These are phyloP conservation scores for Medauroidea extradentata DNA, from an alignment of 1,140 invertebrate genomes.

Conservation along the genomic window DNA sequence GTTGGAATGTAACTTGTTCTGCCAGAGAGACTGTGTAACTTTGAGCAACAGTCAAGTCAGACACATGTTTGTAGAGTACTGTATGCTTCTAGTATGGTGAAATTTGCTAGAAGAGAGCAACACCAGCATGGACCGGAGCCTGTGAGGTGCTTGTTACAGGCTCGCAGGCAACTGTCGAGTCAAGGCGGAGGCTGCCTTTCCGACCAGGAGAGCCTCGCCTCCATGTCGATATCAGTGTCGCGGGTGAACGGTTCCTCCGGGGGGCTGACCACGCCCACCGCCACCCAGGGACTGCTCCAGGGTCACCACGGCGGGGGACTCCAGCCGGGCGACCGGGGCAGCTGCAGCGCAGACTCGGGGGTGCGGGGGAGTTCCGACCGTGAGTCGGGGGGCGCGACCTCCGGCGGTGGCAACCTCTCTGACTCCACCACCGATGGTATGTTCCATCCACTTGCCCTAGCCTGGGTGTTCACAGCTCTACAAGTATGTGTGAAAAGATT, in stretches of 20 bases:
- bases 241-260: conserved; percentile 15
- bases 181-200: conserved; percentile 61
- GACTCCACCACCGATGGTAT: conserved; percentile 71
- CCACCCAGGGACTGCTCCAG: background rate
- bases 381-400: conserved; percentile 63
- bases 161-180: conserved; percentile 57
- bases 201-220: conserved; percentile 65
- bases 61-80: too few relatives aligned
- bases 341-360: conserved; percentile 82
- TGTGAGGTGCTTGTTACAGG: conserved; percentile 42
- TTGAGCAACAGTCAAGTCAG: too few relatives aligned
- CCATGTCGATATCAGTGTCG: conserved; percentile 44
- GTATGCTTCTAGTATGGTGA: too few relatives aligned
- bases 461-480: too few relatives aligned
- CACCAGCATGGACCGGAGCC: too few relatives aligned
- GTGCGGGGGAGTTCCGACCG: conserved; percentile 76
- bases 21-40: too few relatives aligned
- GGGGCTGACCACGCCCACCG: conserved; percentile 13
- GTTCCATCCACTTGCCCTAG: too few relatives aligned
- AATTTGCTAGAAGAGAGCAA: too few relatives aligned
- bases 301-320: conserved; percentile 37
- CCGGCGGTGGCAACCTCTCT: conserved; percentile 67
- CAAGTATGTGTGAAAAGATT: too few relatives aligned
- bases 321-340: conserved; percentile 65
- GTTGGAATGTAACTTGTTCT: too few relatives aligned